Evolutionary conservation across 2,797 vertebrate genomes (phyloP).

Genomic region (Rousettus madagascariensis): DNA sequence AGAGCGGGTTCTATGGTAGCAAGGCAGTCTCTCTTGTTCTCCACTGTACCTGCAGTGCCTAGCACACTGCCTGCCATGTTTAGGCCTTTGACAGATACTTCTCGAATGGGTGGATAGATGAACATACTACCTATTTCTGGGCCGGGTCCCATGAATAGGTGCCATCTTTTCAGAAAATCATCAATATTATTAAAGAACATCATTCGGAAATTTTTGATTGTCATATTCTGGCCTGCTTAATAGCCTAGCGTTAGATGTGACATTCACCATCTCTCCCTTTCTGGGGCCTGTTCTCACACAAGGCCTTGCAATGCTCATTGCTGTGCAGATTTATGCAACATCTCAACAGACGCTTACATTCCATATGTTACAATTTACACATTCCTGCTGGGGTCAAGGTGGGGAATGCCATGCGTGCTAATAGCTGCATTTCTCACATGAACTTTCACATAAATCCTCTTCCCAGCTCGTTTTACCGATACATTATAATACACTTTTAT

Average conservation of each 20-base stretch:
- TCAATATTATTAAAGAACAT: not conserved
- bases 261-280: not conserved
- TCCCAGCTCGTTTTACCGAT: conserved; percentile 22
- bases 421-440: conserved; percentile 62
- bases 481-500: conserved; percentile 28
- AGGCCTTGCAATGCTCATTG: conserved; percentile 44
- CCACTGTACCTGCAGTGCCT: not conserved
- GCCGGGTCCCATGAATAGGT: not conserved
- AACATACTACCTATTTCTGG: not conserved
- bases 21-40: not conserved
- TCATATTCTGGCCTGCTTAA: not conserved
- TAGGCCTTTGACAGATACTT: not conserved
- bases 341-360: conserved; percentile 58
- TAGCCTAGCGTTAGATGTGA: not conserved
- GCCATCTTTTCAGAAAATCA: not conserved
- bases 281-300: conserved; percentile 1
- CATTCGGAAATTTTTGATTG: not conserved
- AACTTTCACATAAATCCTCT: conserved; percentile 60
- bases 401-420: conserved; percentile 53
- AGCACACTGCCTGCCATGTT: not conserved
- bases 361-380: conserved; percentile 70
- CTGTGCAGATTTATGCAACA: conserved; percentile 69
- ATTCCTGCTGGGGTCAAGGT: conserved; percentile 73
- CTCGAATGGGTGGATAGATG: not conserved
- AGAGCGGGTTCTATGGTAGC: not conserved